Base-by-base conservation (phyloP, 2,113 vertebrate species). In the Prunella fulvescens region DNA sequence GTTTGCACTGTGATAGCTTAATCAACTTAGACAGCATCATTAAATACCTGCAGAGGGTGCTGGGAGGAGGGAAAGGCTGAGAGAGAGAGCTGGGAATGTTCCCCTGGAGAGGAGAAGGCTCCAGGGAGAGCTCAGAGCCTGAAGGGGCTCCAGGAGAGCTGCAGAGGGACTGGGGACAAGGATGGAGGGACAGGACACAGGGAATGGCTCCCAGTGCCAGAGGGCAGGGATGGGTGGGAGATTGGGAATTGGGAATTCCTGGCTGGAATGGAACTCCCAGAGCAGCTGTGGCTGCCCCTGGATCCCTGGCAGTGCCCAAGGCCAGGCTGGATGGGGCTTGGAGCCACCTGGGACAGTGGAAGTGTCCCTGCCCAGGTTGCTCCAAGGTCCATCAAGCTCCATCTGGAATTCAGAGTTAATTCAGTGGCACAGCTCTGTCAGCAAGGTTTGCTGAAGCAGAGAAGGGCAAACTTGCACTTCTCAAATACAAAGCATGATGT, bases 401-500 rank as follows among this genome's bases (percentile, higher is more conserved):
- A 37, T 6, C 25, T 69, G 29, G 73, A 66, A 45, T 44, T 66
- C 17, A 22, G 51, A 70, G 23, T 39, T n/a, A 28, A 53, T 77
- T 50, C 50, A 70, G 0, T 0, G 0, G 54, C 54, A 7, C n/a
- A 57, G 29, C 35, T 77, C 54, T 37, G 12, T 54, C 16, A 81
- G 8, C 35, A 15, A 44, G 48, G 8, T 39, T 26, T 76, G 48
- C 2, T 71, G 79, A 28, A 69, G 71, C 62, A 72, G 40, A 24
- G 51, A 51, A 78, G 33, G 35, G 7, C 47, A 45, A 45, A 37
- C 3, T 0, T 4, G 0, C 11, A 8, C 50, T 77, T 76, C 50
- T 56, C 25, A 37, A 18, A 33, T 1, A 65, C 2, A 28, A 48
- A 29, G 31, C 31, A 3, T 1, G 3, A 1, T 6, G 0, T 1